Evolutionary conservation across 2,113 vertebrate species (phyloP), one percentile per base, ranked within the genome.

Genomic region (Rhineura floridana): DNA sequence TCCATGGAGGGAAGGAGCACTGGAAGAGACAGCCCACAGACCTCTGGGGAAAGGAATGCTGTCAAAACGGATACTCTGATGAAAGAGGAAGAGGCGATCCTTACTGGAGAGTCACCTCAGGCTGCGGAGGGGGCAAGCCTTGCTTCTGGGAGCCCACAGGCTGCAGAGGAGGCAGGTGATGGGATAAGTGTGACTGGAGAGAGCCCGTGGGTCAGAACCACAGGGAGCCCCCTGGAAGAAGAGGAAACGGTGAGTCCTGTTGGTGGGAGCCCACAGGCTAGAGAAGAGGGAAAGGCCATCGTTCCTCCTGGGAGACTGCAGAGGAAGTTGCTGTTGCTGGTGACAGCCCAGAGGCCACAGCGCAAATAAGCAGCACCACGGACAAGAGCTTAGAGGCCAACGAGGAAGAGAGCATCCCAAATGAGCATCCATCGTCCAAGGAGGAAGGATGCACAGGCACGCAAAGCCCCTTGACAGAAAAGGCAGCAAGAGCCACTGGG

Each of bases 401-500:
- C 3, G 65, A 65, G 17, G 23, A 36, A 13, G 44, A 5, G 33
- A 48, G 30, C 9, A 23, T 50, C 44, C 2, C 9, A 3, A 21
- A 0, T 1, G 59, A 33, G 2, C 1, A 3, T 33, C 42, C 17
- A 0, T 48, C 44, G 6, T 19, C 4, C 33, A 1, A 36, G 19
- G 65, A 70, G 8, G 65, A 70, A 50, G 33, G 42, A 5, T 13
- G 48, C 6, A 11, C 28, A 6, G 65, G 33, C 17, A 11, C 2
- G 30, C 62, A 42, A 8, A 3, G 39, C 6, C 80, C 62, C 11
- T 59, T 59, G 39, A n/a, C 52, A 80, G 78, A 1, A 81, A 36
- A 33, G 6, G 59, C 62, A 17, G 1, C 50, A 19, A 33, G 12
- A 44, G 25, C 2, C 39, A 2, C 55, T 17, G 79, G 3, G 7